phyloP scores from a whole-genome alignment of 2,113 vertebrate genomes.

The Cromileptes altivelis region DNA sequence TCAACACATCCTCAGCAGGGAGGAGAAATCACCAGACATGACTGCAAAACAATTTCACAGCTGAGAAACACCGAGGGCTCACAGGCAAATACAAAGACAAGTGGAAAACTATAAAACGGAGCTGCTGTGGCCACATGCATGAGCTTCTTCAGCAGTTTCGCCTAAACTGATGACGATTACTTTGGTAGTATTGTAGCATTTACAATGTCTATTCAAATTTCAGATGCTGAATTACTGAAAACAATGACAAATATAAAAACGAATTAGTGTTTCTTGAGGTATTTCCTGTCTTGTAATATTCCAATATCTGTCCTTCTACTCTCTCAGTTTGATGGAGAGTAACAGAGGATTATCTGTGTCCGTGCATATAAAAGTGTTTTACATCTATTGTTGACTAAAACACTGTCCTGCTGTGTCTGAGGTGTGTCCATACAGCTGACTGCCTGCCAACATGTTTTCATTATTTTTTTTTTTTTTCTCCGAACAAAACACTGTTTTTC shows the following conservation, averaged over 20 bases:
- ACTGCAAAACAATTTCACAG: neutral
- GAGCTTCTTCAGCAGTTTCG: neutral
- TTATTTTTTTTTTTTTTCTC: neutral
- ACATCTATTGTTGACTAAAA: neutral
- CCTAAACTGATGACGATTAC: neutral
- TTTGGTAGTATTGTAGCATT: neutral
- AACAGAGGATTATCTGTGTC: neutral
- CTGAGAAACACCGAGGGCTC: neutral
- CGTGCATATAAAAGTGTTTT: slow-evolving; percentile 6
- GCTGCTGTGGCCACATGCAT: neutral
- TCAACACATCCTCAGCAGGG: neutral
- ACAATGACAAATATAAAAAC: no score
- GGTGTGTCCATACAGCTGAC: neutral
- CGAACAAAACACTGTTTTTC: slow-evolving; percentile 34
- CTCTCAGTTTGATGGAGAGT: neutral
- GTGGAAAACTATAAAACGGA: neutral
- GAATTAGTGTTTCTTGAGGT: no score
- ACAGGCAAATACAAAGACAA: neutral
- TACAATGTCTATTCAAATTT: neutral
- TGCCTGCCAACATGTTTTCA: neutral
- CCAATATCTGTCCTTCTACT: neutral
- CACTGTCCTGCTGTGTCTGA: neutral
- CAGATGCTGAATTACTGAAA: neutral
- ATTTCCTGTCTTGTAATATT: no score
- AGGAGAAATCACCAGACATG: neutral